phyloP scores from a whole-genome alignment of 2,797 vertebrate genomes.

The Ctenosaura bakeri region DNA sequence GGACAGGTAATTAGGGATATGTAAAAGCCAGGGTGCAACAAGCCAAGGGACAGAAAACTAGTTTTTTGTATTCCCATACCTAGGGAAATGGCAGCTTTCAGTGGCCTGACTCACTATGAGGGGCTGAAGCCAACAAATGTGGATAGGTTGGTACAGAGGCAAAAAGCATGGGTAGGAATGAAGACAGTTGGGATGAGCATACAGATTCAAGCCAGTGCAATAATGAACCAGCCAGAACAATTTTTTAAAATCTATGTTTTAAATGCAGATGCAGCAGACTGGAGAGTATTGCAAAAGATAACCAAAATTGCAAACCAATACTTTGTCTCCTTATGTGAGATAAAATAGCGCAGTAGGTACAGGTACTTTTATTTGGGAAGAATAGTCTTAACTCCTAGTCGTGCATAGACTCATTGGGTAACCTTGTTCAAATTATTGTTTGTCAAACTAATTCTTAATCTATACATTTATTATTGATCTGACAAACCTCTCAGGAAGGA shows the following conservation, averaged over 20 bases:
- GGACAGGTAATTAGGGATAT: background rate
- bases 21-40: background rate
- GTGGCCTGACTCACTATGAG: background rate
- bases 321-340: background rate
- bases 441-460: background rate
- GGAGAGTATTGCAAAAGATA: background rate
- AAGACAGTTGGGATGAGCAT: background rate
- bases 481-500: background rate
- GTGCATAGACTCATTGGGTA: background rate
- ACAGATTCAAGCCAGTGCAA: background rate
- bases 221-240: background rate
- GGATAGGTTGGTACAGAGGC: background rate
- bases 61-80: background rate
- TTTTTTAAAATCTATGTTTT: background rate
- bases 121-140: background rate
- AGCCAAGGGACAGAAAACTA: background rate
- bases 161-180: background rate
- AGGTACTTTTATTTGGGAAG: background rate
- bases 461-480: background rate
- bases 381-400: background rate
- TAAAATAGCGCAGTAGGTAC: background rate
- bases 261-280: background rate
- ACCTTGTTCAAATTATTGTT: background rate
- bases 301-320: background rate
- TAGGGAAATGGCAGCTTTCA: background rate